Base-by-base conservation (phyloP, 2,888 invertebrate genomes). In the Andrena bicolor region DNA sequence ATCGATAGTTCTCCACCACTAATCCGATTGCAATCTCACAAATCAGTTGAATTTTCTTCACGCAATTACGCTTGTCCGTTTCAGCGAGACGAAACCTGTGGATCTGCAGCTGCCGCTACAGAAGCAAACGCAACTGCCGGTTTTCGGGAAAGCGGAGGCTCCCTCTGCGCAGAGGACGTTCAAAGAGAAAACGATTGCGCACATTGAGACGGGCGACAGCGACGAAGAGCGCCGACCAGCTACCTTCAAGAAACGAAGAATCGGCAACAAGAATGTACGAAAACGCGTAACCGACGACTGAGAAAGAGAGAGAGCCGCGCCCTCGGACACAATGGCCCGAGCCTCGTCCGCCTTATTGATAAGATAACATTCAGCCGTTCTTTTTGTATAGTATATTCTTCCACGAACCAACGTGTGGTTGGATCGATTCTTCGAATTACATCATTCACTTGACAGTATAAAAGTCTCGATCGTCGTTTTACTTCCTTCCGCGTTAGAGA, bases 81-180 rank as follows among this genome's bases (percentile, higher is more conserved):
- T 53, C 92, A 96, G 96, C 75, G 93, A 94, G 51, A 93, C 91
- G 32, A 94, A 95, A 87, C 94, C 94, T 23, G 93, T 97, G 1
- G 97, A 98, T 93, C 95, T 97, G 63, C 96, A 98, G 90, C 93
- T 98, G 75, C 98, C 98, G 0, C 94, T 95, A 86, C 94, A 94
- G 61, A 94, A 94, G 76, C 85, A 87, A 35, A 66, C 88, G 41
- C 88, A 88, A 4, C 88, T 94, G 1, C 95, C 95, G 2, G 94
- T 94, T 0, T 95, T 95, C 0, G 84, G 81, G 10, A 88, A 78
- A 28, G 58, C 73, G 2, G 92, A 95, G 69, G 93, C 95, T 56
- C 94, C 95, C 77, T 94, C 95, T 0, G 93, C 94, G 58, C 94
- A 94, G 58, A 94, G 93, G 65, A 94, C 94, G 85, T 96, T 96